phyloP scores from a whole-genome alignment of 92 coral and sea anemone genomes.

The Galaxea fascicularis region DNA sequence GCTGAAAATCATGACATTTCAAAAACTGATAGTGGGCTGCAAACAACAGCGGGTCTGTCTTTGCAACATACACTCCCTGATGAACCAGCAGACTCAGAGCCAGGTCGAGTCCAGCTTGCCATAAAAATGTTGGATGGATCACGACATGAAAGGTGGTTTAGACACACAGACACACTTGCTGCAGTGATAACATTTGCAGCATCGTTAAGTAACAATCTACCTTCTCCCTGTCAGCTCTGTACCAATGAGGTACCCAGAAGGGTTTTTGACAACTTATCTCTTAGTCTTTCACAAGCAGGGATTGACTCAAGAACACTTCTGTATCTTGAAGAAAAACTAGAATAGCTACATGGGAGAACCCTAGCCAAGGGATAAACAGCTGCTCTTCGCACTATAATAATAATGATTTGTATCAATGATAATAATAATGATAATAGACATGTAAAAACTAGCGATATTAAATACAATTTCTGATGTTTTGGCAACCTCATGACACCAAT shows the following conservation, averaged over 20 bases:
- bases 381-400: too few species aligned
- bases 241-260: constrained; percentile 86
- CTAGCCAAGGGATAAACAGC: too few species aligned
- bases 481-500: too few species aligned
- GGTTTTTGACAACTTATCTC: constrained; percentile 71
- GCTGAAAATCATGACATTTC: neutral
- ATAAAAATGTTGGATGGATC: constrained; percentile 86
- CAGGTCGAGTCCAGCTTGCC: constrained; percentile 82
- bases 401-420: too few species aligned
- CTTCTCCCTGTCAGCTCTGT: constrained; percentile 79
- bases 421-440: too few species aligned
- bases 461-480: too few species aligned
- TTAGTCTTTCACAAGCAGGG: constrained; percentile 72
- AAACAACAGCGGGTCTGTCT: constrained; percentile 31
- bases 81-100: constrained; percentile 76
- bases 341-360: neutral
- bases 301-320: constrained; percentile 88
- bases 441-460: too few species aligned
- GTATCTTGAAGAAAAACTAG: constrained; percentile 70
- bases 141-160: constrained; percentile 88
- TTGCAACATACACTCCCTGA: constrained; percentile 46
- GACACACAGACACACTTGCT: constrained; percentile 68
- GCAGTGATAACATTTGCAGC: constrained; percentile 79
- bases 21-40: neutral
- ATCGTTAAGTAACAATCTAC: constrained; percentile 41